Base-by-base conservation (phyloP, 2,113 vertebrate genomes). In the Blennius ocellaris region DNA sequence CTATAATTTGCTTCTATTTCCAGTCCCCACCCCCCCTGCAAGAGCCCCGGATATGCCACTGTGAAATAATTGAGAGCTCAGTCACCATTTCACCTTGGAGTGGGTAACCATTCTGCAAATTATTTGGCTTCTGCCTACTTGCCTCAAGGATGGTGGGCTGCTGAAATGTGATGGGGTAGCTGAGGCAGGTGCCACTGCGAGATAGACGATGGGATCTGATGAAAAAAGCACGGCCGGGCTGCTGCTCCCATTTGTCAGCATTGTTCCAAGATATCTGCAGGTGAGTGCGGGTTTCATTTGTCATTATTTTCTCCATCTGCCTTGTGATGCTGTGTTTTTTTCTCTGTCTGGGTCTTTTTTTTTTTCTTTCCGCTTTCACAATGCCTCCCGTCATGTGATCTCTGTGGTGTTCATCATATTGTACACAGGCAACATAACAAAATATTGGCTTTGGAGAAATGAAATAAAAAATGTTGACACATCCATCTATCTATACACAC, bases 21-120 rank as follows among this genome's bases (percentile, higher is more conserved):
- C 80, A 81, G 62, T 83, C 69, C 78, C 72, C 84, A 38, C 38
- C 67, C 12, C 21, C 60, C 55, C 21, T 4, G 12, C 21, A 30
- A 30, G 21, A 57, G 79, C 58, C 78, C 88, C 81, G 73, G 75
- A 89, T 89, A 84, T 78, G 85, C 69, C 84, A 72, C 44, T 3
- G 68, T 57, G 71, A 87, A 82, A 89, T 94, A 85, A 90, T 90
- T 86, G 86, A 92, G 87, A 88, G 78, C 73, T 86, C 82, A 67
- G 73, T 73, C 87, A 80, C 84, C 87, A 78, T 83, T 91, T 93
- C 88, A 91, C 89, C 92, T 92, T 92, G 86, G 85, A 89, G 89
- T 73, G 66, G 70, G 81, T 79, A 81, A 86, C 73, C 70, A 56
- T 71, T 67, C 82, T 81, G 73, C 48, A 88, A 81, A 89, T 89